phyloP scores from a whole-genome alignment of 2,113 vertebrate genomes.

The Pluvialis apricaria region DNA sequence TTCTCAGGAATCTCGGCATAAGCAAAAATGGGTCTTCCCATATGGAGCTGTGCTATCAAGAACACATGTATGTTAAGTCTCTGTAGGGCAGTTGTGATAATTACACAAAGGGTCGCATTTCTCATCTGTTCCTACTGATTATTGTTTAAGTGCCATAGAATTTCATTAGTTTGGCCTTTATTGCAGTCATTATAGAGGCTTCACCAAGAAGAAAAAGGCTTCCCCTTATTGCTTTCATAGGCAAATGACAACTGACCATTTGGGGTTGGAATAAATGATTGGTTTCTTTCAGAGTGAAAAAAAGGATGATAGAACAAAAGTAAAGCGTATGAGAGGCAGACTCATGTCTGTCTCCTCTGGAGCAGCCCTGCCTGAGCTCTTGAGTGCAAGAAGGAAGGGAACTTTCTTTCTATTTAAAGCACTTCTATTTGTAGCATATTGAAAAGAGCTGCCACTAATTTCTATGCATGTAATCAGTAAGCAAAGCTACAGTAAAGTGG shows the following conservation, averaged over 20 bases:
- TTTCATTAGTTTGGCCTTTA: not conserved
- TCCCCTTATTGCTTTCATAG: not conserved
- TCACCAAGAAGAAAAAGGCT: not conserved
- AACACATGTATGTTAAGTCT: not conserved
- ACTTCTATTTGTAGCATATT: slow-evolving; percentile 4
- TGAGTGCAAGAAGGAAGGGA: not conserved
- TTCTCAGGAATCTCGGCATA: not conserved
- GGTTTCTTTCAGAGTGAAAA: not conserved
- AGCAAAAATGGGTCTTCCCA: not conserved
- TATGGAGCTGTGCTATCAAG: not conserved
- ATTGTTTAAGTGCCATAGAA: not conserved
- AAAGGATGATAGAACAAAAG: not conserved
- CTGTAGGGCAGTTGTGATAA: not conserved
- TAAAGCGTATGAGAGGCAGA: not conserved
- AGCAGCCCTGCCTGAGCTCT: not conserved
- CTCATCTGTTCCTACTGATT: not conserved
- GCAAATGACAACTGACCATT: not conserved
- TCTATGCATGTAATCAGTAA: not conserved
- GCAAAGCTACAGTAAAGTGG: not conserved
- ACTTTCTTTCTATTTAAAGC: slow-evolving; percentile 19
- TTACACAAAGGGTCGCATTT: not conserved
- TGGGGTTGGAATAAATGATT: not conserved
- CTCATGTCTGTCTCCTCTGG: not conserved
- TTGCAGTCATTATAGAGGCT: not conserved
- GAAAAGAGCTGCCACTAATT: not conserved